These are phyloP conservation scores for Pachyramphus minor DNA, from an alignment of 2,113 vertebrate species.

Conservation along the genomic window DNA sequence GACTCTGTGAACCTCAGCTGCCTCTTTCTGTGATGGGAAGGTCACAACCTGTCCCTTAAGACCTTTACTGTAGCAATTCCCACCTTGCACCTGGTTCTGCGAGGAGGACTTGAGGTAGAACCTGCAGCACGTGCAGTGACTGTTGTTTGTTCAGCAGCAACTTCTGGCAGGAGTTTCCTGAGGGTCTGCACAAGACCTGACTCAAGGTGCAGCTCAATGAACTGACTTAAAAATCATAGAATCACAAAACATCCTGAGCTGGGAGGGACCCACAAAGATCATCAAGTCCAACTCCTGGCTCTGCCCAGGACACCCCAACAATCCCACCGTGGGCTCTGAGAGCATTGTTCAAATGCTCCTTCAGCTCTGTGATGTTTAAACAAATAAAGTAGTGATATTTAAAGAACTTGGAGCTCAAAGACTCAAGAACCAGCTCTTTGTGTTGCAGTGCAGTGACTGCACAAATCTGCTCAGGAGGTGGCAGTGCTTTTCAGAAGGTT, in stretches of 20 bases:
- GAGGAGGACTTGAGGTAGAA: background rate
- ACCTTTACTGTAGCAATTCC: background rate
- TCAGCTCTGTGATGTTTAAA: background rate
- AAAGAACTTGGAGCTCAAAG: background rate
- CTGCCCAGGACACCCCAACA: background rate
- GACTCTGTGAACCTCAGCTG: too few relatives aligned
- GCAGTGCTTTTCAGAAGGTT: too few relatives aligned
- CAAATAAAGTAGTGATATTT: background rate
- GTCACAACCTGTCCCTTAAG: background rate
- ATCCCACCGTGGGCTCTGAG: background rate
- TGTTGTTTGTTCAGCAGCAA: background rate
- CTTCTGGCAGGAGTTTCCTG: background rate
- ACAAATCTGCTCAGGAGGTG: background rate
- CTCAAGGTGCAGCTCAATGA: background rate
- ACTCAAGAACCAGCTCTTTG: background rate
- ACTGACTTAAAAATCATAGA: background rate
- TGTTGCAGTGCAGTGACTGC: fast-evolving
- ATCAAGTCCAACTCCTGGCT: background rate
- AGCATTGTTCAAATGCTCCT: background rate
- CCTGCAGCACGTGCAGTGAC: background rate
- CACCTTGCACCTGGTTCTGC: background rate
- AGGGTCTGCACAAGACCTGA: background rate
- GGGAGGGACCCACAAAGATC: background rate
- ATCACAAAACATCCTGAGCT: background rate
- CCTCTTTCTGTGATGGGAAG: background rate